Conservation (phyloP, 2,113 vertebrate genomes). For the Boleophthalmus pectinirostris region DNA sequence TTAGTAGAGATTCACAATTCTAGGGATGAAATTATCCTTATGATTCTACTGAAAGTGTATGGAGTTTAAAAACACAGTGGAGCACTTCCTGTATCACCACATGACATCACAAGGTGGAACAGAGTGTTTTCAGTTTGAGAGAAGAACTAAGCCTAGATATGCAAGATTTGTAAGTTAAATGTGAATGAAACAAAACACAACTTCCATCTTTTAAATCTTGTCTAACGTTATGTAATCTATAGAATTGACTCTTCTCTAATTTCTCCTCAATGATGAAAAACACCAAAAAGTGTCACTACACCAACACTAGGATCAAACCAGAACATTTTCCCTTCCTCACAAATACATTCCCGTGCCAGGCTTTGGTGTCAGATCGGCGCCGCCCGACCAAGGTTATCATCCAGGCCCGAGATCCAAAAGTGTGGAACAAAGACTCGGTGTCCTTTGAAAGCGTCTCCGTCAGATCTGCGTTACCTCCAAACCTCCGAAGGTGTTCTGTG, state of each 20-base stretch:
- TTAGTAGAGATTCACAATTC: too few species aligned
- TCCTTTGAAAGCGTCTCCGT: slow-evolving; percentile 1
- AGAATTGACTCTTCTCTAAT: too few species aligned
- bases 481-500: slow-evolving; percentile 13
- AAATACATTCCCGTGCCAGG: background rate
- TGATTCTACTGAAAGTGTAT: too few species aligned
- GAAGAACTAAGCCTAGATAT: too few species aligned
- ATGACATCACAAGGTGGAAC: too few species aligned
- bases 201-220: too few species aligned
- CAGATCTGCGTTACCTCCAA: slow-evolving; percentile 13
- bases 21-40: too few species aligned
- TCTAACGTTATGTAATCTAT: background rate
- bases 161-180: too few species aligned
- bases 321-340: background rate
- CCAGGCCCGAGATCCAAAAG: background rate
- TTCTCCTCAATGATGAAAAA: background rate
- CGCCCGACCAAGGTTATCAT: slow-evolving; percentile 3
- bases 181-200: too few species aligned
- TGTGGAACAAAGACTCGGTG: background rate
- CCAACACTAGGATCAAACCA: background rate
- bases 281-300: background rate
- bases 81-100: too few species aligned
- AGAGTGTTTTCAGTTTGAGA: too few species aligned
- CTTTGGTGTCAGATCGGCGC: background rate
- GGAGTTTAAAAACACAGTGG: too few species aligned